Evolutionary conservation across 2,797 vertebrate genomes (phyloP).

Genomic region (Gymnothorax reevesii): DNA sequence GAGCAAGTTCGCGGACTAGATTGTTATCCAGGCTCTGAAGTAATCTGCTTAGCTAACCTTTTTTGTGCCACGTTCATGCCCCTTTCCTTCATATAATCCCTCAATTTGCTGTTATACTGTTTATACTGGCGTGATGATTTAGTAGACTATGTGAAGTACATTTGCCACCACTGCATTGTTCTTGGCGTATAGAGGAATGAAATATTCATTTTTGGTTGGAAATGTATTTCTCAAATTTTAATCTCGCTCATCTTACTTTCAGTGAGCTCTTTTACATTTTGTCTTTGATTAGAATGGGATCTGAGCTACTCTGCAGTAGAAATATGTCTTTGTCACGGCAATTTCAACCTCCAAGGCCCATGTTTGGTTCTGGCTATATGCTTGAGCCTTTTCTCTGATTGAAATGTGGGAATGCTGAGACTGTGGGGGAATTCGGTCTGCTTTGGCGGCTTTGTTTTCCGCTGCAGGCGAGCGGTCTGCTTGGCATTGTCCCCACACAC

Average conservation of each 20-base stretch:
- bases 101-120: background rate
- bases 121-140: background rate
- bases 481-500: background rate
- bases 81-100: background rate
- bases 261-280: background rate
- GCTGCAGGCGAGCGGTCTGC: background rate
- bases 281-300: background rate
- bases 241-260: background rate
- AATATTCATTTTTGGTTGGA: background rate
- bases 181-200: background rate
- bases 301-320: background rate
- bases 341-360: background rate
- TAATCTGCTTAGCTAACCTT: background rate
- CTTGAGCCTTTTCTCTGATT: background rate
- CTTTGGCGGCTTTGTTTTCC: background rate
- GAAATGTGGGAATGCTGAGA: background rate
- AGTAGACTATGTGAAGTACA: background rate
- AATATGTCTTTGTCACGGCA: background rate
- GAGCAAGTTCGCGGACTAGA: background rate
- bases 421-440: background rate
- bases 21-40: background rate
- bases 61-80: background rate
- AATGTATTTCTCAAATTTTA: background rate
- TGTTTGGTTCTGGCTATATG: background rate
- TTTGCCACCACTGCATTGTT: background rate